A percentile compares a stretch with the other conserved stretches of the same genome.
Evolutionary conservation across 2,797 vertebrate genomes (phyloP).

Genomic region (Monodelphis domestica): DNA sequence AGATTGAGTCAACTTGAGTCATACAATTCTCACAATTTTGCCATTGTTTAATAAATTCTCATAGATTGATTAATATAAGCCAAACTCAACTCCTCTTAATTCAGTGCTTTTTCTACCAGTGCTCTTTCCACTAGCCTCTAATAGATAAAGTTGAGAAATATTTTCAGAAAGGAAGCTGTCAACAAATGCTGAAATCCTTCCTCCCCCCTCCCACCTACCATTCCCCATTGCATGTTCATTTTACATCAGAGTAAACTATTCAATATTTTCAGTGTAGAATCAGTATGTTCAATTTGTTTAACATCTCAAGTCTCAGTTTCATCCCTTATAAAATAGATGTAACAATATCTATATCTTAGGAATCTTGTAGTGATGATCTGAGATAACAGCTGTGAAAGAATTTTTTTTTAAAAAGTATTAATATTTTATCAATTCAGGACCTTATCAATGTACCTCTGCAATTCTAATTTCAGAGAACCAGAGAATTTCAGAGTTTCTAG

Average conservation of each 20-base stretch:
- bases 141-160: not conserved
- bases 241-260: not conserved
- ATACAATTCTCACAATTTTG: not conserved
- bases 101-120: not conserved
- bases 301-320: not conserved
- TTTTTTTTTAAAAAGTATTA: not conserved
- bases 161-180: not conserved
- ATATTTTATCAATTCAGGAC: not conserved
- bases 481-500: not conserved
- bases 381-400: not conserved
- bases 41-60: not conserved
- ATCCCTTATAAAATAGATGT: not conserved
- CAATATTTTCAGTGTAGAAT: not conserved
- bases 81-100: not conserved
- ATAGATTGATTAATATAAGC: not conserved
- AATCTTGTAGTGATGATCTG: not conserved
- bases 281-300: not conserved
- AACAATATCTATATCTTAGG: not conserved
- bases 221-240: not conserved
- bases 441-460: not conserved
- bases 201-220: not conserved
- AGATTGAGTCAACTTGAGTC: not conserved
- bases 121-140: fast-evolving
- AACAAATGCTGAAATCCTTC: not conserved
- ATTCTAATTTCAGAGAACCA: not conserved